Evolutionary conservation across 2,888 invertebrate genomes (phyloP), one percentile per base, ranked within the genome.

Genomic region (Dione juno): DNA sequence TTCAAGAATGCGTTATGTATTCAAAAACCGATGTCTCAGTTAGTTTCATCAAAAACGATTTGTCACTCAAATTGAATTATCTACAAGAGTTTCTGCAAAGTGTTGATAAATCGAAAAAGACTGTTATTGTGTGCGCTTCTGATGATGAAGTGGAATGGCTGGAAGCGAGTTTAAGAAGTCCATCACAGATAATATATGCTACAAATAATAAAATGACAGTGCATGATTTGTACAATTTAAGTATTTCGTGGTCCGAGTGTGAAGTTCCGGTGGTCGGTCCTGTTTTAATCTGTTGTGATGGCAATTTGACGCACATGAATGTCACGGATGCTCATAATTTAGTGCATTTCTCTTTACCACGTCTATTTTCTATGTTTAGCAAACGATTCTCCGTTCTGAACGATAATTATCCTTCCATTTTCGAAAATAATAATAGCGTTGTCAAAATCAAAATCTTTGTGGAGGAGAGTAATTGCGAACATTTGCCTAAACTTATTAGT

Each of bases 1-100:
- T 95, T 77, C 93, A 96, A 76, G 97, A 97, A 87, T 96, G 96
- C 59, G 95, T 96, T 0, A 87, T 97, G 14, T 97, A 96, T 85
- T 95, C 95, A 77, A 94, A 82, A 87, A 94, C 75, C 71, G 88
- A 80, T n/a, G 89, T 88, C 16, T 79, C 85, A 0, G 87, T 91
- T 0, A 83, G 83, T 68, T 89, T 89, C 58, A 82, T 90, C 1
- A 82, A 84, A 37, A 84, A 88, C 10, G 82, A 87, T 2, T 16
- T 37, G 11, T 16, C 57, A 11, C 84, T 87, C 3, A 95, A 95
- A 84, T 69, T 87, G 0, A 76, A 85, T 1, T 81, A 82, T 40
- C 80, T 95, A 50, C 75, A 92, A 80, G 94, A 92, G 10, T 90
- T 95, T 76, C 75, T 96, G 11, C 83, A 88, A 67, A 83, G 90